These are phyloP conservation scores for Platycnemis pennipes DNA, from an alignment of 2,888 invertebrate species.

Conservation along the genomic window DNA sequence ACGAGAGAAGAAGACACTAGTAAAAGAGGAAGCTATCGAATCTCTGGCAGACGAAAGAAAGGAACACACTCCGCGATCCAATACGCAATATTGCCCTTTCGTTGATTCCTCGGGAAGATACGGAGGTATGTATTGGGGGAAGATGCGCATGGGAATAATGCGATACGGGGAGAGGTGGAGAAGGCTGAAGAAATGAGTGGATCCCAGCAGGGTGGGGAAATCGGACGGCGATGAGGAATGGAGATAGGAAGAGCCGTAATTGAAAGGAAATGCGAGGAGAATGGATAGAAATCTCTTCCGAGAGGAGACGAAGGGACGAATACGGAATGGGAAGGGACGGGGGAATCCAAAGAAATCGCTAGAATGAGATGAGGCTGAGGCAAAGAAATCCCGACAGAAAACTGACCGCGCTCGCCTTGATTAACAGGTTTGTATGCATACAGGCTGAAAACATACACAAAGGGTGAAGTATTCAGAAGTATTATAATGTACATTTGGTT, in stretches of 20 bases:
- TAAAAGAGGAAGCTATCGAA: not conserved
- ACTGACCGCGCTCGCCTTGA: not conserved
- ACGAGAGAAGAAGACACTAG: not conserved
- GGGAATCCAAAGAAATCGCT: not conserved
- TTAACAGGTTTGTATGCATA: no score
- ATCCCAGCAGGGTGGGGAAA: not conserved
- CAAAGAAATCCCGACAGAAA: not conserved
- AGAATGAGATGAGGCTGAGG: not conserved
- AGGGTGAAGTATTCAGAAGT: no score
- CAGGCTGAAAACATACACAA: no score
- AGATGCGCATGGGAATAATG: not conserved
- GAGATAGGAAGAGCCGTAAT: constrained; percentile 14
- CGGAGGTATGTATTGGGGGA: not conserved
- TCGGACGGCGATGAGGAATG: not conserved
- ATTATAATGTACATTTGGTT: no score
- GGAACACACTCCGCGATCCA: not conserved
- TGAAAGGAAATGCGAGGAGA: constrained; percentile 39
- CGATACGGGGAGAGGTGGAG: not conserved
- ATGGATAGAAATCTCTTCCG: constrained; percentile 14
- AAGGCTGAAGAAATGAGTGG: not conserved
- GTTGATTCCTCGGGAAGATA: not conserved
- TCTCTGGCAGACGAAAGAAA: not conserved
- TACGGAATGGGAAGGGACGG: no score
- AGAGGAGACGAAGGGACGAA: not conserved
- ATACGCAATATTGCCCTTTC: not conserved